Base-by-base conservation (phyloP, 2,113 vertebrate genomes). In the Erpornis zantholeuca region DNA sequence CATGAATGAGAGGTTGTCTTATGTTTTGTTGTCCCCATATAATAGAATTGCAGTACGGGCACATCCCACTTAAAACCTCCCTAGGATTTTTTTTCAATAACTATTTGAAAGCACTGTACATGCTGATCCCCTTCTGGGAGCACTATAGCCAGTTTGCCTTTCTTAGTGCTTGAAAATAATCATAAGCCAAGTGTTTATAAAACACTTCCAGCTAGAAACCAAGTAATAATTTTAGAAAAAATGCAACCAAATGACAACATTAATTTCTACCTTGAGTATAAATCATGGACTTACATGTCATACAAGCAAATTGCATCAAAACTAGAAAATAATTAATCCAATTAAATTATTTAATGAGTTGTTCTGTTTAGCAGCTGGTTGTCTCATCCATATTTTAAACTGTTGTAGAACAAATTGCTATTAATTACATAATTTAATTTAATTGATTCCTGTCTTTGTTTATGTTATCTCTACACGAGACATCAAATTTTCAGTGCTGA, bases 1-100 rank as follows among this genome's bases (percentile, higher is more conserved):
- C 88, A 75, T 96, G 96, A 97, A 97, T 98, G 95, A 97, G 85
- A 96, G 98, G 91, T 66, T 98, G 96, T 98, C 97, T 97, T 96
- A 84, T 76, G 88, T 96, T 97, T 97, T 97, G 94, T 94, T 96
- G 92, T 95, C 88, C 91, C 95, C 95, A 24, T 94, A 86, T 97
- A 96, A 97, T 92, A 97, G 93, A 96, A 96, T 69, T 78, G 93
- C 79, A 90, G 87, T 88, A 82, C 5, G 47, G 95, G 76, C 75
- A 90, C 88, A 96, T 95, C 94, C 94, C 92, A 90, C 72, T 96
- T 85, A 90, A 97, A 95, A 92, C 77, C 92, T 96, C 72, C 33
- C 45, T 82, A 76, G 71, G 19, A 49, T 27, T 65, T 47, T 80
- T 75, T 87, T 38, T 49, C 25, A 68, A 4, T 57, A 81, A 92